Conservation (phyloP, 1,140 invertebrate species). For the Lucilia sericata region DNA sequence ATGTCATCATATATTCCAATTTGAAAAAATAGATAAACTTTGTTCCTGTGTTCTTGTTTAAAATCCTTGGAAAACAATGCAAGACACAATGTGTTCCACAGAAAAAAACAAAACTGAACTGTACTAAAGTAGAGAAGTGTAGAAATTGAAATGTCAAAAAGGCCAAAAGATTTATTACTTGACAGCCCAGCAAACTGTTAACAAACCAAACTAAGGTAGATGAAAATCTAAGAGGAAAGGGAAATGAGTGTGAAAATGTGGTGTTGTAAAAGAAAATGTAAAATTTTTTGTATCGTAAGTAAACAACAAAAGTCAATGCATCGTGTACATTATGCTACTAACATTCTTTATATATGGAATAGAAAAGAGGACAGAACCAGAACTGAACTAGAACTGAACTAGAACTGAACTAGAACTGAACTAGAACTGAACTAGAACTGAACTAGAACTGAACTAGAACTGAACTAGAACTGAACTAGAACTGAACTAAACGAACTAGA, state of each 20-base stretch:
- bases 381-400: too few species aligned
- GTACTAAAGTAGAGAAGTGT: slow-evolving; percentile 15
- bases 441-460: too few species aligned
- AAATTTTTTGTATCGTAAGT: not conserved
- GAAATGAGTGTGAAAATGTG: not conserved
- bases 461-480: not conserved
- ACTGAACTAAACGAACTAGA: too few species aligned
- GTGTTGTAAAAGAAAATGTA: not conserved
- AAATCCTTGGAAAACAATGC: not conserved
- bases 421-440: too few species aligned
- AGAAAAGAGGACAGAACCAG: too few species aligned
- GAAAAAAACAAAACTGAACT: slow-evolving; percentile 10
- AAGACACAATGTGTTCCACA: not conserved
- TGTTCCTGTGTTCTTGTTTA: not conserved
- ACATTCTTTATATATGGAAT: too few species aligned
- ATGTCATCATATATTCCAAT: slow-evolving; percentile 2
- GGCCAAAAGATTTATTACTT: slow-evolving; percentile 45
- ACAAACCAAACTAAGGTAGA: slow-evolving; percentile 12
- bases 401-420: too few species aligned
- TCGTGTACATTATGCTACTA: not conserved
- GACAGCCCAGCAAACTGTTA: slow-evolving; percentile 40
- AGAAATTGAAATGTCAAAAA: slow-evolving; percentile 46
- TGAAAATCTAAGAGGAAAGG: not conserved
- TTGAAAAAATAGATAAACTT: slow-evolving; percentile 6
- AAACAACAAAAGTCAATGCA: not conserved